These are phyloP conservation scores for Eulithis testata DNA, from an alignment of 2,888 invertebrate species.

Conservation along the genomic window DNA sequence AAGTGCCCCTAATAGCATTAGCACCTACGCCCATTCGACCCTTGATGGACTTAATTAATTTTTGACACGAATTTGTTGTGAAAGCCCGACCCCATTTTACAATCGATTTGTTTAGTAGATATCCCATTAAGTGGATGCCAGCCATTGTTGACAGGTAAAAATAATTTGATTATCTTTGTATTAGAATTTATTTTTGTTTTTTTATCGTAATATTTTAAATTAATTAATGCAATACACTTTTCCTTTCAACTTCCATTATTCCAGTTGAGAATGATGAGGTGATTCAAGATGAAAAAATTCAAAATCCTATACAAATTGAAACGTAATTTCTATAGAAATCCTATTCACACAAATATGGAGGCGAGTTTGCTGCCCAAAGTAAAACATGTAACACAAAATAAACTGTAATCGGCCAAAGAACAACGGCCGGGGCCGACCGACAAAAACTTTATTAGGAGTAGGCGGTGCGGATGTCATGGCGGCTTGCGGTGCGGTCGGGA, in stretches of 20 bases:
- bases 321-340: slow-evolving; percentile 2
- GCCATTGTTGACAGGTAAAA: slow-evolving; percentile 35
- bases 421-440: slow-evolving; percentile 48
- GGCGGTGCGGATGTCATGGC: slow-evolving; percentile 56
- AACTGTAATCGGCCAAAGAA: slow-evolving; percentile 48
- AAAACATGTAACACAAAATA: slow-evolving; percentile 41
- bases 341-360: slow-evolving; percentile 9
- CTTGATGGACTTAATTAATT: slow-evolving; percentile 63
- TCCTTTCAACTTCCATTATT: background rate
- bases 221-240: no score
- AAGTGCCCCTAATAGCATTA: slow-evolving; percentile 37
- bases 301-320: background rate
- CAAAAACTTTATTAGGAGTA: slow-evolving; percentile 63
- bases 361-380: slow-evolving; percentile 27
- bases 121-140: slow-evolving; percentile 43
- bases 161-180: slow-evolving; percentile 29
- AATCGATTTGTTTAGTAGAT: slow-evolving; percentile 53
- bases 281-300: background rate
- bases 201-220: no score
- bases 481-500: slow-evolving; percentile 47
- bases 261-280: background rate
- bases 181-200: slow-evolving; percentile 17
- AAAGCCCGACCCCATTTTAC: slow-evolving; percentile 53
- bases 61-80: slow-evolving; percentile 63
- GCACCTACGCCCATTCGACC: slow-evolving; percentile 44